phyloP scores from a whole-genome alignment of 2,113 vertebrate genomes.

The Gadus chalcogrammus region DNA sequence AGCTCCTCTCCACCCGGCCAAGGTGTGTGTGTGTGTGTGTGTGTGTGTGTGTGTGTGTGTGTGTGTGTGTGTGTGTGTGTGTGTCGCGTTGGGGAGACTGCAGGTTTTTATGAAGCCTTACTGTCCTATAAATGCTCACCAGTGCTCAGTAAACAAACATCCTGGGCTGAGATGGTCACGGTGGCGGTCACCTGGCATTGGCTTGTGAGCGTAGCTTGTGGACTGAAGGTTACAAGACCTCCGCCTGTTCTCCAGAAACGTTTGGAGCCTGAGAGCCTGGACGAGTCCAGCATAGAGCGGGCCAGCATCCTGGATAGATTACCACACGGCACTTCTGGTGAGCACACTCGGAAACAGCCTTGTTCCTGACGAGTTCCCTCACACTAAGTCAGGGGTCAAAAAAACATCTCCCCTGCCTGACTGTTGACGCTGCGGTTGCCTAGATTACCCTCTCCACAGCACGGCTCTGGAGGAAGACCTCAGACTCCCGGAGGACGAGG shows the following conservation, averaged over 20 bases:
- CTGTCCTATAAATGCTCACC: no score
- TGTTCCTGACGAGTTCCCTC: no score
- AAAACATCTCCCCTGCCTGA: no score
- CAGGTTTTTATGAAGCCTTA: no score
- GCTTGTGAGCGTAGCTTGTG: neutral
- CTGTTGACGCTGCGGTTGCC: neutral
- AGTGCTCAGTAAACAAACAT: neutral
- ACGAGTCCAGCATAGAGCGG: slow-evolving; percentile 40
- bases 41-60: no score
- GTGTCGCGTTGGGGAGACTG: no score
- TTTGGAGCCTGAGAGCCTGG: neutral
- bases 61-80: no score
- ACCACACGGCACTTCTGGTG: slow-evolving; percentile 20
- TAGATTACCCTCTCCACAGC: slow-evolving; percentile 59
- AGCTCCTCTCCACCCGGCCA: no score
- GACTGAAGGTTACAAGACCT: neutral
- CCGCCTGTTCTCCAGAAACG: slow-evolving; percentile 21
- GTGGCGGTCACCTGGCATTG: neutral
- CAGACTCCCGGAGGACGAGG: neutral
- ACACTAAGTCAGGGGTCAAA: no score
- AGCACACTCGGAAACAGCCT: neutral
- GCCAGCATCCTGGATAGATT: slow-evolving; percentile 47
- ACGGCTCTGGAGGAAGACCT: slow-evolving; percentile 58
- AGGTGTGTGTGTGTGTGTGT: no score
- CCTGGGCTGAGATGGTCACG: neutral